A percentile compares a stretch with the other conserved stretches of the same genome.
Evolutionary conservation across 1,140 invertebrate genomes (phyloP).

Genomic region (Frieseomelitta varia): DNA sequence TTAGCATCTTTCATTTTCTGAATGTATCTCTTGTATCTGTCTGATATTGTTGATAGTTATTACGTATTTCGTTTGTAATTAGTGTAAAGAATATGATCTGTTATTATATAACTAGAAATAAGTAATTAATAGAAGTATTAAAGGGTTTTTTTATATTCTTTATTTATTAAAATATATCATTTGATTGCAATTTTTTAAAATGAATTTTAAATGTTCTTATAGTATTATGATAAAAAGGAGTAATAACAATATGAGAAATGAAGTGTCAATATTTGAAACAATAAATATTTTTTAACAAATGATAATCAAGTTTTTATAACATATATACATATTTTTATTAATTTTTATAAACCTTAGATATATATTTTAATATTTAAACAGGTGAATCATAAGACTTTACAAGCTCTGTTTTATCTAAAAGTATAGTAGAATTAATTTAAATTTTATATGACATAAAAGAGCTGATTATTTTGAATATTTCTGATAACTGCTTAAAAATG

Average conservation of each 20-base stretch:
- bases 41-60: not conserved
- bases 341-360: slow-evolving; percentile 52
- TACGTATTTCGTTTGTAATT: not conserved
- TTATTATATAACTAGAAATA: slow-evolving; percentile 11
- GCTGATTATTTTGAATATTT: no score
- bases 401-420: no score
- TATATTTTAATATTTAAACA: slow-evolving; percentile 47
- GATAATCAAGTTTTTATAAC: slow-evolving; percentile 31
- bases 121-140: slow-evolving; percentile 31
- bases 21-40: not conserved
- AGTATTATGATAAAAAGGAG: not conserved
- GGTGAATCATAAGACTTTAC: no score
- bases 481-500: no score
- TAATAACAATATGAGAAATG: slow-evolving; percentile 21
- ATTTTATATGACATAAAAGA: no score
- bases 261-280: slow-evolving; percentile 16
- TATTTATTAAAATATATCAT: slow-evolving; percentile 48
- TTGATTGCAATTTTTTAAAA: slow-evolving; percentile 30
- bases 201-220: slow-evolving; percentile 36
- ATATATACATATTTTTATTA: slow-evolving; percentile 54
- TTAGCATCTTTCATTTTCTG: slow-evolving; percentile 81
- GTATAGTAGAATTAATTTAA: no score
- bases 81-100: not conserved
- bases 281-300: slow-evolving; percentile 40
- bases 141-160: slow-evolving; percentile 27